Conservation (phyloP, 2,797 vertebrate genomes). For the Hafferia zeledoni region DNA sequence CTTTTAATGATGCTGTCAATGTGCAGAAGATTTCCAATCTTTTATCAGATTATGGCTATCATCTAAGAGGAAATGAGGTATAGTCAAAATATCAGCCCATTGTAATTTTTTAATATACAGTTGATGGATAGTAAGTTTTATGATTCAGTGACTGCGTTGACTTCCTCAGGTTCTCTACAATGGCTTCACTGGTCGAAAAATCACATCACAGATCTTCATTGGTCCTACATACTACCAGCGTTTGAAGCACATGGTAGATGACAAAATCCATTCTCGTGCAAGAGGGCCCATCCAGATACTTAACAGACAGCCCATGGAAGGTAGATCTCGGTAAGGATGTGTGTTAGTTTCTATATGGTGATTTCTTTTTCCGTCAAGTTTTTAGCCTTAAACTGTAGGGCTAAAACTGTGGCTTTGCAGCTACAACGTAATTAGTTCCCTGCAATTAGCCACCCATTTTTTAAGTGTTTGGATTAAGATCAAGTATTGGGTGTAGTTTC, state of each 20-base stretch:
- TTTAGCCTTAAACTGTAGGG: background rate
- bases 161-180: constrained; percentile 92
- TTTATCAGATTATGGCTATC: constrained; percentile 95
- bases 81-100: background rate
- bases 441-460: background rate
- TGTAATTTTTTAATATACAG: background rate
- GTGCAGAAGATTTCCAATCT: constrained; percentile 98
- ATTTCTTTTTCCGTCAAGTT: background rate
- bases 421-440: background rate
- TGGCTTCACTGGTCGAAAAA: constrained; percentile 96
- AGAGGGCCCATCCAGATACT: constrained; percentile 97
- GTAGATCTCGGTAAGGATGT: constrained; percentile 90
- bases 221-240: constrained; percentile 98
- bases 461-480: background rate
- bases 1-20: constrained; percentile 97
- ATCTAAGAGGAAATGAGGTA: constrained; percentile 96
- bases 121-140: background rate
- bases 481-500: background rate
- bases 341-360: background rate
- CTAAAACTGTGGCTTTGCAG: background rate
- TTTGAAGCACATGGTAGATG: constrained; percentile 98
- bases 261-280: constrained; percentile 97
- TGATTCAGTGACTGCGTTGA: background rate
- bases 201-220: constrained; percentile 98
- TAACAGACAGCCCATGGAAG: constrained; percentile 98